Base-by-base conservation (phyloP, 2,113 vertebrate species). In the Gadus macrocephalus region DNA sequence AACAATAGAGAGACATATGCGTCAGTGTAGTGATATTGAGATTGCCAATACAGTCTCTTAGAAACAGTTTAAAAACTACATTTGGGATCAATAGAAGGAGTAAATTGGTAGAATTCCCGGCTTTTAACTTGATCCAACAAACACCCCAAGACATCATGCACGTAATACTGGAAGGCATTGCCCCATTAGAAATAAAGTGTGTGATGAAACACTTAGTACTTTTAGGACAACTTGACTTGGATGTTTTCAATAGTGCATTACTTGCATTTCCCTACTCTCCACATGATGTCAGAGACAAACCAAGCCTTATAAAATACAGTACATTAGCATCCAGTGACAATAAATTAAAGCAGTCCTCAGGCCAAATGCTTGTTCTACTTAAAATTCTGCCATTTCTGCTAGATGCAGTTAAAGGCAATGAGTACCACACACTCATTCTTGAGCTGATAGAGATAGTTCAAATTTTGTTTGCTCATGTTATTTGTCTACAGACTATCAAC, bases 381-480 rank as follows among this genome's bases (percentile, higher is more conserved):
- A 73, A 70, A 56, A 70, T 74, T 20, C 58, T 73, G 19, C 64
- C 64, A 61, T 73, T 67, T 67, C 28, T 73, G 27, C 61, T 73
- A 17, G 64, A 73, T 56, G 61, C 4, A 20, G 56, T 65, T 63
- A 35, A 7, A 72, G 69, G 64, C 15, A 62, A 73, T 68, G 17
- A 72, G 14, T 76, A 70, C 56, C 60, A 62, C 22, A 3, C 69
- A 64, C 61, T 75, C 20, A 38, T 78, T 78, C 42, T 71, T 75
- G 59, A 75, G 14, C 64, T 81, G 5, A 42, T 73, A 66, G 64
- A 76, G 56, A 76, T 70, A 22, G 64, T 76, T n/a, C 31, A 69
- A 74, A 78, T 77, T 64, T 15, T 79, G 58, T 74, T 79, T 79
- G 68, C 78, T 76, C 78, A 73, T 42, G 60, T 81, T 72, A 78